Base-by-base conservation (phyloP, 1,140 invertebrate species). In the Ips nitidus region DNA sequence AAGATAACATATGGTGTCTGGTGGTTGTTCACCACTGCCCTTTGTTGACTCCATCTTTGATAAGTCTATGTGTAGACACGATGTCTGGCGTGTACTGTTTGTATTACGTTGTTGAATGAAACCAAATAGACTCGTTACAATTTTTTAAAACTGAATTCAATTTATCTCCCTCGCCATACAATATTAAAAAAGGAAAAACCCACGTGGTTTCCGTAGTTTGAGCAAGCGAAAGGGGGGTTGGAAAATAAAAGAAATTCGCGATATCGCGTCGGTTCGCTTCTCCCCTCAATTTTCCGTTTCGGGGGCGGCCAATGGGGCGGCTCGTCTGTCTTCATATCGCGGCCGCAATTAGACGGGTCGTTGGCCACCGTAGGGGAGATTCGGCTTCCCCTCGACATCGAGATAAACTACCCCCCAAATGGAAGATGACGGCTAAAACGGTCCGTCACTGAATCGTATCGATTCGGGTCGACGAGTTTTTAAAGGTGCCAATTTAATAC, bases 341-440 rank as follows among this genome's bases (percentile, higher is more conserved):
- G 80, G 81, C 81, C 83, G 81, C 84, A 86, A 86, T 86, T 86
- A 86, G 84, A 86, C 82, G 84, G 84, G 82, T 85, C 84, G 84
- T 84, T 84, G 84, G 81, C 81, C 82, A 82, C 81, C 80, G 55
- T 64, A 47, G 56, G 64, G 71, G 71, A 69, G 64, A 62, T 63
- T 57, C 50, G 63, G 61, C 68, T 58, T 67, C 73, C 68, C 71
- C 22, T 22, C 67, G 42, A 72, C 53, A 69, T n/a, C 71, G 53
- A 73, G 70, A 76, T 75, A 69, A 73, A 74, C 73, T 71, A 71
- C 67, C 47, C 37, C 62, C 64, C 71, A 71, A 76, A 75, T 75
- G 67, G 72, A 75, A 74, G 75, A 76, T 75, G 74, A 75, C 70
- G 75, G 64, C 43, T 66, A 38, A 58, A 66, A 59, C 63, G 52